Base-by-base conservation (phyloP, 1,140 invertebrate genomes). In the Dryas iulia region DNA sequence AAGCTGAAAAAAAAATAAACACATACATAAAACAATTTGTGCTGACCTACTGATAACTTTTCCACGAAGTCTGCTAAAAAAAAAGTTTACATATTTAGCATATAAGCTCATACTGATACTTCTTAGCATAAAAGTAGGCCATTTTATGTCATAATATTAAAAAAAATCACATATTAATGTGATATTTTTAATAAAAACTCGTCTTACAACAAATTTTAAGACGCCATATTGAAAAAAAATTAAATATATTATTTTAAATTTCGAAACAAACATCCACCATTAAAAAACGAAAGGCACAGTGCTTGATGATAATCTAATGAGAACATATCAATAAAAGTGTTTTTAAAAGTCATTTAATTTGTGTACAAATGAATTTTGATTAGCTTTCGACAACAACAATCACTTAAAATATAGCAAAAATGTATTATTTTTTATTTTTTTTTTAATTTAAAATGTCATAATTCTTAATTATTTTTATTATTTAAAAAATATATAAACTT, bases 21-120 rank as follows among this genome's bases (percentile, higher is more conserved):
- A 74, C 73, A 75, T 72, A 76, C 47, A 80, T 66, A 74, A 71
- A 82, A 82, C 73, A 81, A 84, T 69, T 63, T 72, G 86, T 89
- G 94, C 94, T 95, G 94, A 96, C 95, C 95, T 96, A 95, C 93
- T 94, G 90, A 96, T 92, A 92, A 93, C 94, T 93, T 95, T 95
- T 93, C 95, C 95, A 92, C 95, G 95, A 86, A 96, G 95, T 94
- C 96, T 96, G 94, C 95, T 96, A 95, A 92, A 94, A 94, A 81
- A 91, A 93, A 93, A 93, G 79, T 72, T 25, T 53, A 14, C 39
- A 57, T 62, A 63, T 62, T 65, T 70, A 69, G 61, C 64, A 25
- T 61, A 52, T 33, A 47, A 47, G 39, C 39, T 47, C 2, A 47
- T 21, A 47, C 7, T 18, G n/a, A n/a, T n/a, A n/a, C 39, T 47